Base-by-base conservation (phyloP, 2,113 vertebrate genomes). In the Gymnorhina tibicen region DNA sequence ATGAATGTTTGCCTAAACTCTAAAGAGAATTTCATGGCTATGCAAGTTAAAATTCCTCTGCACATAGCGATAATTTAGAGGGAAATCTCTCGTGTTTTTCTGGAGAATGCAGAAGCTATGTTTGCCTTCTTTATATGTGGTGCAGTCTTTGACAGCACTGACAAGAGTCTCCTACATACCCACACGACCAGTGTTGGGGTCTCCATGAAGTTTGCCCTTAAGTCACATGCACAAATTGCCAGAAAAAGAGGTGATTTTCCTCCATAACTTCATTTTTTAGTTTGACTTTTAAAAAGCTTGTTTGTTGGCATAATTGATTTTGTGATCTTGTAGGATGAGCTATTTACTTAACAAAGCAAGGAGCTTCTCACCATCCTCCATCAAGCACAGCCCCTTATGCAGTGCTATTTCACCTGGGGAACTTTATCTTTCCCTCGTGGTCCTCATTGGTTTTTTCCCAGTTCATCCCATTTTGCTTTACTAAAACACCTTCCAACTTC, bases 21-120 rank as follows among this genome's bases (percentile, higher is more conserved):
- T 56, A 3, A 74, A 56, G 75, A 85, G 52, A 74, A 81, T 89
- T 84, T 86, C 52, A 87, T 15, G 39, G 91, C 74, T 92, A 70
- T 55, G 64, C 72, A 81, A 95, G 89, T 92, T 85, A 77, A 68
- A 77, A 91, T 82, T 94, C 81, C 78, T 85, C 62, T 49, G 64
- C 44, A 28, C 44, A 68, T 0, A 52, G 3, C 70, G 60, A 22
- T 41, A 74, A 85, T 75, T 78, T 37, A 85, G 58, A 89, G 16
- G 69, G 62, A 87, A 91, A 66, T 68, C 37, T 69, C 74, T 14
- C 1, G 2, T 35, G 37, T 35, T 81, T 50, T 86, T 84, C 60
- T 75, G 47, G 35, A 91, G 67, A 85, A 60, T 0, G 0, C 0
- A 67, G 17, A 30, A 86, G 44, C 37, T 75, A 19, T n/a, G 53